Evolutionary conservation across 1,140 invertebrate species (phyloP), one percentile per base, ranked within the genome.

Genomic region (Whitmania pigra): DNA sequence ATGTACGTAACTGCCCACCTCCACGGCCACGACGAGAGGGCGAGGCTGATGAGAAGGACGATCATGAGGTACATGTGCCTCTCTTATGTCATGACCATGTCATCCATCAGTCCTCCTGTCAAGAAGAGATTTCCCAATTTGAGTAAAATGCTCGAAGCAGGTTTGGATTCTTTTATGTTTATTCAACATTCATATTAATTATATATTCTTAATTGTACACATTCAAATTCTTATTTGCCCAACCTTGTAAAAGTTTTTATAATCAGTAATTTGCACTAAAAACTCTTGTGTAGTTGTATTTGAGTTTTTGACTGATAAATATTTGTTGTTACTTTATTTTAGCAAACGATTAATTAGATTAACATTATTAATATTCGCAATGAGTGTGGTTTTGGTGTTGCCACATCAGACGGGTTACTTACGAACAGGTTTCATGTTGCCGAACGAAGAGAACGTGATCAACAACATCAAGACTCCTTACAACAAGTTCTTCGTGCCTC

Each of bases 401-500:
- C 43, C 43, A 49, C 15, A 13, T 49, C 13, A 15, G 43, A 17
- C 15, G 43, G 13, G 43, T 3, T 15, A 11, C 43, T 11, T 49
- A 1, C 9, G 13, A 49, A 49, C 72, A 87, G 86, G 93, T 76
- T 83, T 96, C 20, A 82, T 96, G 20, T 85, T 90, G 25, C 87
- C 88, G 60, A 93, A 93, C 76, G 94, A 97, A 67, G 76, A 77
- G 2, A 70, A 75, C 13, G 87, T 88, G 73, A 82, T 94, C 74
- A 93, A 93, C 79, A 89, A 77, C 15, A 75, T 80, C 0, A 90
- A 89, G 77, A 82, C 91, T 0, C 88, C 89, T 63, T 89, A 91
- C 73, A 89, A 89, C 29, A 94, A 94, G 79, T 92, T 93, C 80
- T 96, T 92, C 92, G 86, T 97, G 78, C 94, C 94, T 31, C 88